Evolutionary conservation across 2,888 invertebrate species (phyloP), one percentile per base, ranked within the genome.

Genomic region (Plutella xylostella): DNA sequence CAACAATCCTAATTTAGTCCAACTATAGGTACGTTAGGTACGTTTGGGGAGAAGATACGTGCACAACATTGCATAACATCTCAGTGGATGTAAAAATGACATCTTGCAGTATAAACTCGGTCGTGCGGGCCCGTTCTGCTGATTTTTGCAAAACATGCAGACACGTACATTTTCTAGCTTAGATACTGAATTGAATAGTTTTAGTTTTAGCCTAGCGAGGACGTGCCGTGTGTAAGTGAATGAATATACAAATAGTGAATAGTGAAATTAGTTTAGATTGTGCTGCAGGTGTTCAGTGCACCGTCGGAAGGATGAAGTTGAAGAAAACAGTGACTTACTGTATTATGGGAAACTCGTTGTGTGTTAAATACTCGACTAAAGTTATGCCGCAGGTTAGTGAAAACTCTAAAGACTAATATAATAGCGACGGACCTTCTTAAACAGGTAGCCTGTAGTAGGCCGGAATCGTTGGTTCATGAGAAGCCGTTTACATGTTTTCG

Each of bases 221-320:
- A 4, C n/a, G 63, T 62, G 58, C 60, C 63, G 70, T 70, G 70
- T 15, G 71, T 65, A 53, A 25, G 43, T 37, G 12, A 55, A 56
- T 62, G 63, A 25, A 37, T 18, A n/a, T 25, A 40, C 28, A 15
- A n/a, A n/a, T n/a, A n/a, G n/a, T n/a, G n/a, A n/a, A n/a, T n/a
- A n/a, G n/a, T 40, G 28, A n/a, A 28, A 12, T 12, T 28, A 12
- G 11, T 28, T 28, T 28, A n/a, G 28, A 28, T 28, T 28, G 7
- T 28, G 28, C 14, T 2, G 46, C 48, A 48, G 49, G 53, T 46
- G 12, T 55, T 60, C 58, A 61, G 58, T 15, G 28, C 22, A n/a
- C n/a, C n/a, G n/a, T n/a, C n/a, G n/a, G n/a, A 62, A 75, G 61
- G 52, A 80, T 82, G 80, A 80, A 78, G 63, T 61, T 80, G 30